phyloP scores from a whole-genome alignment of 2,888 invertebrate species.

The Lissocephala sabroskyi region DNA sequence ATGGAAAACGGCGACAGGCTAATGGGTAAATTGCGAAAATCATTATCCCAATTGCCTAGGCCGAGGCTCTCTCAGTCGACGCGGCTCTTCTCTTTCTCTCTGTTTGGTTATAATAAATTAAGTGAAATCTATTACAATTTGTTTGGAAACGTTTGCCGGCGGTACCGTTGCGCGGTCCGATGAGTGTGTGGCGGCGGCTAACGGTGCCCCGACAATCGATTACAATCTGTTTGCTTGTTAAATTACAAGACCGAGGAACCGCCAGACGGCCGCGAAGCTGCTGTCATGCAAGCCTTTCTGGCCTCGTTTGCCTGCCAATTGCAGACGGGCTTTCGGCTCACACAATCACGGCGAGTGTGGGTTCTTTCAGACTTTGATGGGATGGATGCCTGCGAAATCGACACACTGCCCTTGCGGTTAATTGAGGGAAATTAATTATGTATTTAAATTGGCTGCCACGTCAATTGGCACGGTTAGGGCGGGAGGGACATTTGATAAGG shows the following conservation, averaged over 20 bases:
- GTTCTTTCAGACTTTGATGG: no score
- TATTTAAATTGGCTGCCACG: constrained; percentile 69
- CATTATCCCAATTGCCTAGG: no score
- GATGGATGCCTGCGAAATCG: constrained; percentile 14
- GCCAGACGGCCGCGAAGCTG: no score
- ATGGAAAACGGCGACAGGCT: constrained; percentile 37
- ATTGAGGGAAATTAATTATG: constrained; percentile 71
- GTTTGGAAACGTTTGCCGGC: no score
- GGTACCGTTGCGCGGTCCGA: no score
- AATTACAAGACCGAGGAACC: constrained; percentile 36
- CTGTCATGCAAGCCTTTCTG: no score
- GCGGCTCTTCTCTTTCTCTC: no score
- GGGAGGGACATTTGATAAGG: no score
- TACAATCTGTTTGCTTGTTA: constrained; percentile 64
- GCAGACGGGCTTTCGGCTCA: no score
- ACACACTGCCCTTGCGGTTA: constrained; percentile 57
- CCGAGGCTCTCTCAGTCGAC: no score
- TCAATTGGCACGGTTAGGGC: not conserved
- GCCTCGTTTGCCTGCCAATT: no score
- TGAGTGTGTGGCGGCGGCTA: constrained; percentile 41
- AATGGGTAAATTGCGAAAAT: constrained; percentile 32
- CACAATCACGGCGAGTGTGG: no score
- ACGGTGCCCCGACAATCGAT: constrained; percentile 51
- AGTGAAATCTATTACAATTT: constrained; percentile 57
- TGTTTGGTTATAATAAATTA: constrained; percentile 52